These are phyloP conservation scores for Mesembrinibis cayennensis DNA, from an alignment of 2,113 vertebrate genomes.

Conservation along the genomic window DNA sequence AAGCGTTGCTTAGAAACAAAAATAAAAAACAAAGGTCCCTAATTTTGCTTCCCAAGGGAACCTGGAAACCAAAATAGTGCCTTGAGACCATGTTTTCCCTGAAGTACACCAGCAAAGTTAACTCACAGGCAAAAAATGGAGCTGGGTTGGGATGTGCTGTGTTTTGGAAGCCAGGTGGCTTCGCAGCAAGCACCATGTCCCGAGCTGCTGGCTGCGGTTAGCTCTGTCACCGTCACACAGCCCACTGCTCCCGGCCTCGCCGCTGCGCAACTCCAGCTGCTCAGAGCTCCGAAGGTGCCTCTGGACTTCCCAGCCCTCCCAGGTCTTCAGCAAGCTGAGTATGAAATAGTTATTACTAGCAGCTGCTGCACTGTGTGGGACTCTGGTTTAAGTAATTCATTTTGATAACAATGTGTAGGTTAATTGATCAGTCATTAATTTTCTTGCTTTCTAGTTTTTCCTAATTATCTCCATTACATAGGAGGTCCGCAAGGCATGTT, in stretches of 20 bases:
- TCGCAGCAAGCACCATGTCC: accelerated
- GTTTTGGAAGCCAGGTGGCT: not conserved
- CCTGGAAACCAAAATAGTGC: not conserved
- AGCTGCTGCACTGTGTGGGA: not conserved
- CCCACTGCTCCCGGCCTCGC: accelerated
- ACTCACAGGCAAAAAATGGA: not conserved
- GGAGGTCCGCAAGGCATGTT: not conserved
- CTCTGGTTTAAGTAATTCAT: not conserved
- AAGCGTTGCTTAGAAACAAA: not conserved
- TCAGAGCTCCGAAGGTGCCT: not conserved
- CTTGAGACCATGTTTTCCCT: not conserved
- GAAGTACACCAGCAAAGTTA: not conserved
- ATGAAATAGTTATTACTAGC: not conserved
- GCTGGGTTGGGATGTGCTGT: accelerated
- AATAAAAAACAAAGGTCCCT: not conserved
- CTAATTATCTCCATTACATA: not conserved
- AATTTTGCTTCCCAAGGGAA: not conserved
- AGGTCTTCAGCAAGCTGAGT: not conserved
- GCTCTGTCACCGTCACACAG: not conserved
- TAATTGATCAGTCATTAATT: slow-evolving; percentile 24
- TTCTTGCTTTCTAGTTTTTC: not conserved
- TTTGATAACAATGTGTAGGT: slow-evolving; percentile 4
- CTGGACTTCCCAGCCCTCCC: not conserved
- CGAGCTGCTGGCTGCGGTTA: not conserved
- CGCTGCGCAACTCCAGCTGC: not conserved